Evolutionary conservation across 2,113 vertebrate genomes (phyloP).

Genomic region (Sinocyclocheilus grahami): DNA sequence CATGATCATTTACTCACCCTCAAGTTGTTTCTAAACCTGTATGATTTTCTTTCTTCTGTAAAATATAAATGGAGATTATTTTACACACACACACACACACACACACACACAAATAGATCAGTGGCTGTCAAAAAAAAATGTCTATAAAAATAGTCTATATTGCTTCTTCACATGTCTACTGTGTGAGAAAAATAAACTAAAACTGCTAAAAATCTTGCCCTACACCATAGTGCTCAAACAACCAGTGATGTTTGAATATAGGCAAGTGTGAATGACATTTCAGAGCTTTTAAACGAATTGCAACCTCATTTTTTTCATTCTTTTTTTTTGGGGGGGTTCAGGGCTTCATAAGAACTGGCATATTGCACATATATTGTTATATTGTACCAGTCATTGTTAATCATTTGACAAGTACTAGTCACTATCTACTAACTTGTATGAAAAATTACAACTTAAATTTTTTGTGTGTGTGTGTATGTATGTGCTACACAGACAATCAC

Average conservation of each 20-base stretch:
- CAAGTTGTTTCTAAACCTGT: neutral
- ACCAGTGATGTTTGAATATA: neutral
- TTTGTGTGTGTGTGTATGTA: neutral
- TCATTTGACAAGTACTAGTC: neutral
- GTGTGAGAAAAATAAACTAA: neutral
- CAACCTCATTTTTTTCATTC: neutral
- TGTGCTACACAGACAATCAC: neutral
- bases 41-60: neutral
- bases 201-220: neutral
- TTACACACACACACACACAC: neutral
- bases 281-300: neutral
- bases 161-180: neutral
- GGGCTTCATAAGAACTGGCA: neutral
- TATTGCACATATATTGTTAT: neutral
- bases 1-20: neutral
- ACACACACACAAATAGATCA: neutral
- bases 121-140: neutral
- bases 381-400: neutral
- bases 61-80: neutral
- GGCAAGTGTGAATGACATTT: neutral
- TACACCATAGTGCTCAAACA: neutral
- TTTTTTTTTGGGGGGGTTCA: neutral
- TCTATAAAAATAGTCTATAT: neutral
- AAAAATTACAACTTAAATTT: neutral
- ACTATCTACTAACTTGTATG: neutral